Percentiles rank a stretch among this genome's conserved stretches.
phyloP scores from a whole-genome alignment of 2,113 vertebrate genomes.

The Emydura subglobosa region DNA sequence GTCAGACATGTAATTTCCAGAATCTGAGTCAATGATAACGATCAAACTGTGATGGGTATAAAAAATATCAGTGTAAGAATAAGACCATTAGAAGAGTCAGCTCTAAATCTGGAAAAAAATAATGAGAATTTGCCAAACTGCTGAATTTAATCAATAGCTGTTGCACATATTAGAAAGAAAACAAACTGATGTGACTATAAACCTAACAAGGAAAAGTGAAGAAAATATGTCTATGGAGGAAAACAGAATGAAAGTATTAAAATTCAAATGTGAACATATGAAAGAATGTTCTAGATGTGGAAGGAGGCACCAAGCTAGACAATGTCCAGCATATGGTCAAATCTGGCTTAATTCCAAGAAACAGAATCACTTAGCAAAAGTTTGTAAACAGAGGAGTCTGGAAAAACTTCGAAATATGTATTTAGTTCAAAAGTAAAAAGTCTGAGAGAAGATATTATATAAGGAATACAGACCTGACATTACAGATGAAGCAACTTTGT shows the following conservation, averaged over 20 bases:
- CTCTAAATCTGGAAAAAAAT: neutral
- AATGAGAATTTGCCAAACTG: neutral
- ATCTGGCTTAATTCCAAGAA: neutral
- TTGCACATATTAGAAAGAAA: neutral
- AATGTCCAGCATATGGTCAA: neutral
- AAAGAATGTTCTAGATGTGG: neutral
- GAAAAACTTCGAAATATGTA: neutral
- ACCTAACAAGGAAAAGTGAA: neutral
- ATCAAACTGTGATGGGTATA: neutral
- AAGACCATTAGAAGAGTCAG: neutral
- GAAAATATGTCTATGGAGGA: neutral
- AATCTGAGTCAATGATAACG: neutral
- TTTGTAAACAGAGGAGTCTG: neutral
- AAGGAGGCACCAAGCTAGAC: neutral
- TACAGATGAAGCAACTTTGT: neutral
- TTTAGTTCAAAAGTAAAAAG: neutral
- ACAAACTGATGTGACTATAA: neutral
- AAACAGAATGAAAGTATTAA: neutral
- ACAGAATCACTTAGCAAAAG: neutral
- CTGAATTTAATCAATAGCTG: neutral
- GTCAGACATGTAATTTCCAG: neutral
- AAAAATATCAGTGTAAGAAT: neutral
- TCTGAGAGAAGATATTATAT: neutral
- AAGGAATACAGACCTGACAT: neutral
- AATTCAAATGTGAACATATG: neutral